Percentiles rank a stretch among this genome's conserved stretches.
Conservation (phyloP, 2,797 vertebrate species). For the Uromys caudimaculatus region DNA sequence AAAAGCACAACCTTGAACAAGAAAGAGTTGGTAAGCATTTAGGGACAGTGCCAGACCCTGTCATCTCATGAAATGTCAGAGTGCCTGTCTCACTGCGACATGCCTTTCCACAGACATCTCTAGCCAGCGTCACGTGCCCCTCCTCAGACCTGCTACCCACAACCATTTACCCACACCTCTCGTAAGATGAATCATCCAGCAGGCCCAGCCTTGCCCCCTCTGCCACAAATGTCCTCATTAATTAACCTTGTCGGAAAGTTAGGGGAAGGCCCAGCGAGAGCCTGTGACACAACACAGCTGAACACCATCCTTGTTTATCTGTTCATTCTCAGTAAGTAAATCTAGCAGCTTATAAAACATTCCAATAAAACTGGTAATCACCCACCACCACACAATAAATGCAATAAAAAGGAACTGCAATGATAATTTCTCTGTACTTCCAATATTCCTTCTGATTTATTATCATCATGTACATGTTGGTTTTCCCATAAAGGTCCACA, state of each 20-base stretch:
- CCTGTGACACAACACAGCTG: constrained; percentile 64
- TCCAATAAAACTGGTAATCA: constrained; percentile 78
- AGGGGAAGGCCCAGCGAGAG: constrained; percentile 53
- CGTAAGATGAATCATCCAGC: background rate
- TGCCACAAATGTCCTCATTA: constrained; percentile 53
- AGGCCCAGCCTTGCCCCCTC: constrained; percentile 11
- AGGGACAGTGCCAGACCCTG: background rate
- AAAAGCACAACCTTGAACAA: background rate
- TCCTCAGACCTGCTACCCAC: background rate
- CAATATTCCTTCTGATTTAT: constrained; percentile 62
- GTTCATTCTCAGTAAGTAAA: constrained; percentile 79
- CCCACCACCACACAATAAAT: constrained; percentile 73
- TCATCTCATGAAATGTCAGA: background rate
- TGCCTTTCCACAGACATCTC: background rate
- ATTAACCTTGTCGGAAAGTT: constrained; percentile 71
- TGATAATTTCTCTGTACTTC: constrained; percentile 71
- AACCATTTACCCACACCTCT: background rate
- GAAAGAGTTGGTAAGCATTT: constrained; percentile 5
- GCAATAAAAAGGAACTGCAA: constrained; percentile 71
- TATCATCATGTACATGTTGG: constrained; percentile 25
- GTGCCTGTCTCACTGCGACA: background rate
- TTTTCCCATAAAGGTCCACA: constrained; percentile 46
- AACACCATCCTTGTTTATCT: constrained; percentile 62
- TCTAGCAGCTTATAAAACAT: constrained; percentile 75
- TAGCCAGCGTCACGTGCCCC: background rate